Percentiles rank a stretch among this genome's conserved stretches.
Conservation (phyloP, 2,113 vertebrate genomes). For the Smithornis capensis region DNA sequence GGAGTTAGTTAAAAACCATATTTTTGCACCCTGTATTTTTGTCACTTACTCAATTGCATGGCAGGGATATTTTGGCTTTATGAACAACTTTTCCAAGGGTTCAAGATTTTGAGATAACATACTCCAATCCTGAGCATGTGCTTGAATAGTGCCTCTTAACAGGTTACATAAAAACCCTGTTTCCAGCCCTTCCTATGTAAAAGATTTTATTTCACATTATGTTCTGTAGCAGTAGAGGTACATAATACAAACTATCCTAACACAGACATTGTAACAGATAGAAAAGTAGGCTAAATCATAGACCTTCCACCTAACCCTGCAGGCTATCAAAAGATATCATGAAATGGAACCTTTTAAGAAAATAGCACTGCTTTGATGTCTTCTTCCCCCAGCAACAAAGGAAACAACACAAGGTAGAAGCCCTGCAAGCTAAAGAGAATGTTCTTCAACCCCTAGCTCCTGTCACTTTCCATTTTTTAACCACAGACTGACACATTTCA, state of each 20-base stretch:
- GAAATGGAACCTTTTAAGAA: constrained; percentile 62
- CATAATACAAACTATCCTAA: constrained; percentile 4
- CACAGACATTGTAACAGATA: background rate
- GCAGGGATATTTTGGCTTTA: background rate
- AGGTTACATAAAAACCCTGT: background rate
- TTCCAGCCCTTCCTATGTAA: background rate
- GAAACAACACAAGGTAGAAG: constrained; percentile 70
- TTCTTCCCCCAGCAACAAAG: constrained; percentile 61
- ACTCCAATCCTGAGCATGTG: background rate
- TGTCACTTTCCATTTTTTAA: constrained; percentile 77
- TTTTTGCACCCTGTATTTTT: background rate
- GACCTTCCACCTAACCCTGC: constrained; percentile 40
- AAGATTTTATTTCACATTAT: constrained; percentile 17
- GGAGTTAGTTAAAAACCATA: background rate
- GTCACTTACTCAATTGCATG: background rate
- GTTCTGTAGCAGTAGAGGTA: background rate
- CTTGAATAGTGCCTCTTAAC: background rate
- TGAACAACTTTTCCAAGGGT: background rate
- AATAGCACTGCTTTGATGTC: constrained; percentile 40
- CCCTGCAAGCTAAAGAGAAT: constrained; percentile 55
- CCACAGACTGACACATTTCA: constrained; percentile 78
- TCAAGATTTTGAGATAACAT: background rate
- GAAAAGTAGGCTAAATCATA: constrained; percentile 61
- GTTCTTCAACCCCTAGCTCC: constrained; percentile 62
- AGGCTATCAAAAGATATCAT: constrained; percentile 40